These are phyloP conservation scores for Phodopus roborovskii DNA, from an alignment of 2,113 vertebrate genomes.

Conservation along the genomic window DNA sequence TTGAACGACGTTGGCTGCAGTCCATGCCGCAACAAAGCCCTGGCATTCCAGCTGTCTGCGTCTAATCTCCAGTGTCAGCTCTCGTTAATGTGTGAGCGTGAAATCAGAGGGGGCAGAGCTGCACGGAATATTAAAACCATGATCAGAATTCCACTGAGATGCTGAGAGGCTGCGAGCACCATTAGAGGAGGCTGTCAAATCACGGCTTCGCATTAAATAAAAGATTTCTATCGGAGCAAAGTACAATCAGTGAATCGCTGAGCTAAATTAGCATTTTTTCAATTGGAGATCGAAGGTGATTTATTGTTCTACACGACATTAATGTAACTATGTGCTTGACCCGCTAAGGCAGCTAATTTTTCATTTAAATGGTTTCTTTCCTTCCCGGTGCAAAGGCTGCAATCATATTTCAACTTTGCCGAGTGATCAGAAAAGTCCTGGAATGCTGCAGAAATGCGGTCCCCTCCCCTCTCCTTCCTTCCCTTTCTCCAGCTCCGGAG, in stretches of 20 bases:
- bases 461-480: slow-evolving; percentile 65
- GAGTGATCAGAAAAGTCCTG: slow-evolving; percentile 85
- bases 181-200: slow-evolving; percentile 87
- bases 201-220: slow-evolving; percentile 86
- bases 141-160: slow-evolving; percentile 95
- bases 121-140: slow-evolving; percentile 96
- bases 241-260: slow-evolving; percentile 87
- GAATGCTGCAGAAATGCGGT: slow-evolving; percentile 81
- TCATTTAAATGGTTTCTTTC: slow-evolving; percentile 87
- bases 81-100: slow-evolving; percentile 98
- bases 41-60: slow-evolving; percentile 99
- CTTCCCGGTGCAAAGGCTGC: slow-evolving; percentile 84
- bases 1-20: slow-evolving; percentile 95
- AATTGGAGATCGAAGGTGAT: slow-evolving; percentile 90
- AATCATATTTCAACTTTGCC: slow-evolving; percentile 88
- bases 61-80: slow-evolving; percentile 99
- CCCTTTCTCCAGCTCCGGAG: slow-evolving; percentile 57
- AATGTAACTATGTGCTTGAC: slow-evolving; percentile 89
- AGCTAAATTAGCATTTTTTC: slow-evolving; percentile 90
- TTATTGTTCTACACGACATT: slow-evolving; percentile 89
- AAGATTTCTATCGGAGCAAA: slow-evolving; percentile 87
- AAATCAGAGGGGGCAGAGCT: slow-evolving; percentile 97
- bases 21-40: slow-evolving; percentile 97
- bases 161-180: slow-evolving; percentile 89
- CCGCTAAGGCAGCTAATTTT: slow-evolving; percentile 88